Evolutionary conservation across 2,888 invertebrate species (phyloP).

Genomic region (Ophion obscuratus): DNA sequence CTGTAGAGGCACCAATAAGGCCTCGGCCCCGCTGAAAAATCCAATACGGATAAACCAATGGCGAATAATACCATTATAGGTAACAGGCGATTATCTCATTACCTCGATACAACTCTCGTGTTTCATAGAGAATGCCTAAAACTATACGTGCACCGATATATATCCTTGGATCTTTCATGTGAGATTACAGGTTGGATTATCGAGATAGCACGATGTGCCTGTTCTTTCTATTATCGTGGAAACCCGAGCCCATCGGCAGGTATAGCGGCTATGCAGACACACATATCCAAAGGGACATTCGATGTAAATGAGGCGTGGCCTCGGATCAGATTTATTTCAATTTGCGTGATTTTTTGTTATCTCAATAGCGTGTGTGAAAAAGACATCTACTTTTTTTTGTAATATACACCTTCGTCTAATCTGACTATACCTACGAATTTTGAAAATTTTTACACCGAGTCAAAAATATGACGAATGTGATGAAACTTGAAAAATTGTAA

Average conservation of each 20-base stretch:
- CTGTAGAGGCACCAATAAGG: slow-evolving; percentile 30
- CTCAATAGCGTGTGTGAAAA: too few species aligned
- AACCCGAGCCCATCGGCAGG: slow-evolving; percentile 48
- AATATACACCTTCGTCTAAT: too few species aligned
- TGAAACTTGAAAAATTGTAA: too few species aligned
- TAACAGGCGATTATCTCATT: slow-evolving; percentile 50
- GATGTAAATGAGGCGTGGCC: background rate
- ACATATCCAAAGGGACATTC: background rate
- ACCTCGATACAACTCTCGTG: slow-evolving; percentile 28
- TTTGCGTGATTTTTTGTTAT: too few species aligned
- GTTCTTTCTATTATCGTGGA: slow-evolving; percentile 65
- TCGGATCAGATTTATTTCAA: too few species aligned
- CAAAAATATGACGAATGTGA: too few species aligned
- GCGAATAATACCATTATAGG: slow-evolving; percentile 42
- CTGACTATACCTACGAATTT: too few species aligned
- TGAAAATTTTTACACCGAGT: too few species aligned
- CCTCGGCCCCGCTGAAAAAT: slow-evolving; percentile 49
- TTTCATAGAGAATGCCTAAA: slow-evolving; percentile 15
- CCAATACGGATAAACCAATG: slow-evolving; percentile 41
- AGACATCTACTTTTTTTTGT: too few species aligned
- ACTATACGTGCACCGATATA: slow-evolving; percentile 18
- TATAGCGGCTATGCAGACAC: slow-evolving; percentile 28
- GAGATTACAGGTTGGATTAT: slow-evolving; percentile 59
- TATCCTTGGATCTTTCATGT: slow-evolving; percentile 39
- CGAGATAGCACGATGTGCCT: slow-evolving; percentile 52